These are phyloP conservation scores for Motacilla alba DNA, from an alignment of 2,113 vertebrate genomes.

Conservation along the genomic window DNA sequence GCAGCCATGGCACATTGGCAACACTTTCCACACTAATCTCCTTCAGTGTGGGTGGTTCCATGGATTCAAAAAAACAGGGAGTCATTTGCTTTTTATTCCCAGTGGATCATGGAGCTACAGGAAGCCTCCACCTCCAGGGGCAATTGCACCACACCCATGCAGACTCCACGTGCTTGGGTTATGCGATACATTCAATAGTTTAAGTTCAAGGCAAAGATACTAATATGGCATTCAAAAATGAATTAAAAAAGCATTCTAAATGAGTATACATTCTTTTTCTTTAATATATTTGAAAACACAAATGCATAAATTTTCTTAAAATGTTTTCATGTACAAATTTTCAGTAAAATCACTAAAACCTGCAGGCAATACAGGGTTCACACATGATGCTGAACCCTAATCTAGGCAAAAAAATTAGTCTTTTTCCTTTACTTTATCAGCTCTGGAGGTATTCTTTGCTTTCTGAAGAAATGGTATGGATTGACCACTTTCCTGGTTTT, in stretches of 20 bases:
- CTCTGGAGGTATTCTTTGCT: neutral
- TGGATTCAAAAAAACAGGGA: neutral
- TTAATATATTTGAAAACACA: neutral
- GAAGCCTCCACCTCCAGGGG: neutral
- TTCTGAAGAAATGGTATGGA: neutral
- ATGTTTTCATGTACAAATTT: neutral
- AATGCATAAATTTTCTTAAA: neutral
- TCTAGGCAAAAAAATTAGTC: neutral
- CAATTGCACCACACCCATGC: accelerated
- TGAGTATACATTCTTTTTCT: neutral
- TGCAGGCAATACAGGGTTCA: neutral
- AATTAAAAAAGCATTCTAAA: neutral
- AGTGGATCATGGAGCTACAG: neutral
- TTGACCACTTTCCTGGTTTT: neutral
- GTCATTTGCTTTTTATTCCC: neutral
- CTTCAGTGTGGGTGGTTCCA: too few species aligned
- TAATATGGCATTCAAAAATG: neutral
- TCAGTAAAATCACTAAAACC: neutral
- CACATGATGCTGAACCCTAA: neutral
- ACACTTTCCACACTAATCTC: neutral
- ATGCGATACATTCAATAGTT: neutral
- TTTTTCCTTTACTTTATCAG: neutral
- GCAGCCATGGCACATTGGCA: neutral
- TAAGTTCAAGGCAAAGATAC: neutral
- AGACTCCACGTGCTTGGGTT: accelerated